Percentiles rank a stretch among this genome's conserved stretches.
These are phyloP conservation scores for Zoanthus sociatus DNA, from an alignment of 92 coral and sea anemone species.

Conservation along the genomic window DNA sequence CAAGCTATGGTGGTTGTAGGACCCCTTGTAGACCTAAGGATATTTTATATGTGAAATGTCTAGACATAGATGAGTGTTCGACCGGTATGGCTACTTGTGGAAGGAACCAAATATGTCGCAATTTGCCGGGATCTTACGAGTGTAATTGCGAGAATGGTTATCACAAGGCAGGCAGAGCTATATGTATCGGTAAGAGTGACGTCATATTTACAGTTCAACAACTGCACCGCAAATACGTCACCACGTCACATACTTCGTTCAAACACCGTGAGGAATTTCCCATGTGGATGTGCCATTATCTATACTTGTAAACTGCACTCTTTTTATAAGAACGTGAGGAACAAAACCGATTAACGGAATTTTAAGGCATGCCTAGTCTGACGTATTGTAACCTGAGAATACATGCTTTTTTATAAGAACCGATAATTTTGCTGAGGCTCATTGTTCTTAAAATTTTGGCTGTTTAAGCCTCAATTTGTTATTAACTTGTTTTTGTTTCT, in stretches of 20 bases:
- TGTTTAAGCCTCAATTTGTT: too few relatives aligned
- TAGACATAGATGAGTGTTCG: conserved; percentile 43
- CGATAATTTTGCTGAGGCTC: too few relatives aligned
- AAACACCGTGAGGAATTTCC: background rate
- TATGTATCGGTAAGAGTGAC: conserved; percentile 38
- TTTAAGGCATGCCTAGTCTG: too few relatives aligned
- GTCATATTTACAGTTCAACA: background rate
- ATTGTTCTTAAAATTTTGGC: too few relatives aligned
- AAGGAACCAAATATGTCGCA: conserved; percentile 43
- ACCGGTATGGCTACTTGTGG: conserved; percentile 29
- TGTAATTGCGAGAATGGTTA: conserved; percentile 32
- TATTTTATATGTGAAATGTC: background rate
- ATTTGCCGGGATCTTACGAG: conserved; percentile 41
- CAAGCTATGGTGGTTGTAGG: too few relatives aligned
- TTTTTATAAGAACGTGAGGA: too few relatives aligned
- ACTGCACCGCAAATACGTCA: background rate
- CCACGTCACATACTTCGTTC: background rate
- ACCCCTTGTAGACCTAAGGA: too few relatives aligned
- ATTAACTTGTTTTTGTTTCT: too few relatives aligned
- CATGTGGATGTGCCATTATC: background rate
- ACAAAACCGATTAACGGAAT: too few relatives aligned
- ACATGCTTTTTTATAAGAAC: too few relatives aligned
- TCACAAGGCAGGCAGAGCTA: conserved; percentile 33
- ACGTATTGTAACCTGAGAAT: too few relatives aligned
- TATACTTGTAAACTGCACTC: background rate